Base-by-base conservation (phyloP, 2,797 vertebrate genomes). In the Spinibarbus caldwelli region DNA sequence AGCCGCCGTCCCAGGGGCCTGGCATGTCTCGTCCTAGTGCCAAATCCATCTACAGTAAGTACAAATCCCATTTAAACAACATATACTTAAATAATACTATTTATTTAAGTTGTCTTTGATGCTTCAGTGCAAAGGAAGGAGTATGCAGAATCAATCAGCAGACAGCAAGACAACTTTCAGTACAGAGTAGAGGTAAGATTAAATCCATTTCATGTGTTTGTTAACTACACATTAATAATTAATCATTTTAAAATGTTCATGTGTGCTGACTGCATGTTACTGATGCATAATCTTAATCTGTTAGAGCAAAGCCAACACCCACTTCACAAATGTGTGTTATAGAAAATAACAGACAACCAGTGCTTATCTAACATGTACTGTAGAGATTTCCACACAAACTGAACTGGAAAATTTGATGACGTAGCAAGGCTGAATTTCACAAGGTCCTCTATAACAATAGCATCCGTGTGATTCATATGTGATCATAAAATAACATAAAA, bases 21-120 rank as follows among this genome's bases (percentile, higher is more conserved):
- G 89, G 87, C 86, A 92, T 95, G 72, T 91, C 90, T 82, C 95
- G 97, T 82, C 97, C 97, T 86, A 97, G 91, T 83, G 95, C 95
- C 67, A 98, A 88, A 94, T 93, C 92, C 86, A 99, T 99, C 90
- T 99, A 98, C 90, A 88, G 98, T 99, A 95, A 94, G 97, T 93
- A 66, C 43, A 70, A 0, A 36, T 7, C 66, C 26, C 5, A 41
- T 54, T 47, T 47, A 23, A 57, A 43, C 41, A 57, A 31, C 10
- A 47, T 6, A 86, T 17, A 2, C 10, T n/a, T 47, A 5, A 38
- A 66, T 34, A 19, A 31, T 7, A 36, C 6, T 23, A 0, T 62
- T 47, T 66, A 64, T 75, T 23, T 62, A 54, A 85, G 23, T 15
- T 72, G 36, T 47, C 45, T 82, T n/a, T 85, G 90, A 34, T 73